Conservation (phyloP, 23 tunicate species). For the Diplosoma virens region DNA sequence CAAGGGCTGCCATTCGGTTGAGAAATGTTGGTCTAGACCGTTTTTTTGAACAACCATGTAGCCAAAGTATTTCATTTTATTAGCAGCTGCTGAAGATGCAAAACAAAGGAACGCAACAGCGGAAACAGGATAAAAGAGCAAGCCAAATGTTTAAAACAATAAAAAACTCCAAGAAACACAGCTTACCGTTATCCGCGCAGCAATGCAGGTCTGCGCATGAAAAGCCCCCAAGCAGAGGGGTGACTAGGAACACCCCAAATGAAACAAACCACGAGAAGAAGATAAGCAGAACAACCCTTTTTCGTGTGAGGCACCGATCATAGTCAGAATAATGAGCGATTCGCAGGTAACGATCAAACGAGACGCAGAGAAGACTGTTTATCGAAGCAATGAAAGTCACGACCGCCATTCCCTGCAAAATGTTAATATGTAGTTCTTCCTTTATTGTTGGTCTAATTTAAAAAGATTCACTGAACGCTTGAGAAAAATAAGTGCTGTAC, state of each 20-base stretch:
- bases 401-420: slow-evolving; percentile 83
- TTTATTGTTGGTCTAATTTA: too few species aligned
- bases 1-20: too few species aligned
- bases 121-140: background rate
- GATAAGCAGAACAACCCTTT: slow-evolving; percentile 39
- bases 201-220: slow-evolving; percentile 67
- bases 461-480: too few species aligned
- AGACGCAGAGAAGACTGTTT: slow-evolving; percentile 84
- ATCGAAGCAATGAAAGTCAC: slow-evolving; percentile 87
- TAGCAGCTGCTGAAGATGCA: too few species aligned
- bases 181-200: slow-evolving; percentile 85
- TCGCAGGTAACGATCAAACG: slow-evolving; percentile 84
- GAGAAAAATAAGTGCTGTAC: too few species aligned
- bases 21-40: too few species aligned
- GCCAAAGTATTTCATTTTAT: background rate
- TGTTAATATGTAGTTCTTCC: background rate
- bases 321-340: slow-evolving; percentile 69
- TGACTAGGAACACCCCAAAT: slow-evolving; percentile 45
- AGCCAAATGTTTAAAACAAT: background rate
- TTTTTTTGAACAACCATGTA: too few species aligned
- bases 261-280: slow-evolving; percentile 56
- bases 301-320: slow-evolving; percentile 36
- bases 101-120: too few species aligned
- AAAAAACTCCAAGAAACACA: too few species aligned
- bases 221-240: slow-evolving; percentile 71